Conservation (phyloP, 1,140 invertebrate genomes). For the Oryctes rhinoceros region DNA sequence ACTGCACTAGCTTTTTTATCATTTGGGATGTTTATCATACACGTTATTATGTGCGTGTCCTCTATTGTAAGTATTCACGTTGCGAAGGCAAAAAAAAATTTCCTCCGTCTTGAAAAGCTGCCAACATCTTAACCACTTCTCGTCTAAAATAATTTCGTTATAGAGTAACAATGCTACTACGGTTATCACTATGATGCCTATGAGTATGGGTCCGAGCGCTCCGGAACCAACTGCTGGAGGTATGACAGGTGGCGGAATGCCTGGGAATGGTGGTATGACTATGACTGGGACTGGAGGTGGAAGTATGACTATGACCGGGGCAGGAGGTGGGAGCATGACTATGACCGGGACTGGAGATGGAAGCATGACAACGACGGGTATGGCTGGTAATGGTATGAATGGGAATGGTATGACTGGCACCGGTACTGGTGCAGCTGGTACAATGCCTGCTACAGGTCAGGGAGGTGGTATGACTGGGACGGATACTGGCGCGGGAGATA, state of each 20-base stretch:
- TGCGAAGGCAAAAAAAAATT: not conserved
- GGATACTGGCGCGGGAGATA: not conserved
- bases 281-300: conserved; percentile 31
- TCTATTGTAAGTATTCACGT: conserved; percentile 63
- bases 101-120: not conserved
- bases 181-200: conserved; percentile 49
- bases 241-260: not conserved
- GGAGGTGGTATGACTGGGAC: not conserved
- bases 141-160: too few species aligned
- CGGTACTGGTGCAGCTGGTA: conserved; percentile 17
- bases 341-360: conserved; percentile 29
- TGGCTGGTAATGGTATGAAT: conserved; percentile 23
- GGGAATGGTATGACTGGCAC: conserved; percentile 26
- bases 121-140: not conserved
- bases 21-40: conserved; percentile 79
- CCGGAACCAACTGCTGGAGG: conserved; percentile 37
- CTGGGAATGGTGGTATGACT: conserved; percentile 21
- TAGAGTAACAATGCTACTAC: conserved; percentile 48
- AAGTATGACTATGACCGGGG: conserved; percentile 23
- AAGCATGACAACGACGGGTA: conserved; percentile 29
- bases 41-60: conserved; percentile 76
- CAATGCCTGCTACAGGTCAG: conserved; percentile 26
- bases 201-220: conserved; percentile 48
- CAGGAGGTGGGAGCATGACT: conserved; percentile 25
- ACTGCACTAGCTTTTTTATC: conserved; percentile 81